A percentile compares a stretch with the other conserved stretches of the same genome.
Conservation (phyloP, 2,797 vertebrate genomes). For the Ataeniobius toweri region DNA sequence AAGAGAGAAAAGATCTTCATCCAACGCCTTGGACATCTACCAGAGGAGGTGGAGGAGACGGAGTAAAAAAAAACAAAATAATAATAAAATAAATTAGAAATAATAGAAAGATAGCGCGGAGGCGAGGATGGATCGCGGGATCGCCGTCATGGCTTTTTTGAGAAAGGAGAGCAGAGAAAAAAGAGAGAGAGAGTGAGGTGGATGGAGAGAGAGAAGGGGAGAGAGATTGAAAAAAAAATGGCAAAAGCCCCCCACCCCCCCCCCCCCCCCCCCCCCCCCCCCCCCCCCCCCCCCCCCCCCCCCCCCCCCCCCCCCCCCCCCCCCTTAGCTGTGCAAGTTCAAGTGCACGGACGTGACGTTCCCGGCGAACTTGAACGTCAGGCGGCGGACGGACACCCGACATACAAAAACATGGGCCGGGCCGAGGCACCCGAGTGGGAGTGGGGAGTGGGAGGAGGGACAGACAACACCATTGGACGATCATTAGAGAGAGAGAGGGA, state of each 20-base stretch:
- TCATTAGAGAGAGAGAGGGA: conserved; percentile 88
- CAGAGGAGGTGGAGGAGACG: conserved; percentile 55
- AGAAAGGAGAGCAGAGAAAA: conserved; percentile 78
- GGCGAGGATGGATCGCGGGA: conserved; percentile 96
- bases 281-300: conserved; percentile 86
- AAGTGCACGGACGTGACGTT: conserved; percentile 99
- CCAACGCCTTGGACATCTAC: conserved; percentile 98
- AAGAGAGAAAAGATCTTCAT: conserved; percentile 94
- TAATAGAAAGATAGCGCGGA: conserved; percentile 99
- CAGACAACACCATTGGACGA: conserved; percentile 96
- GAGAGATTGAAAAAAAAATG: conserved; percentile 95
- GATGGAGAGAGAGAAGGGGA: conserved; percentile 71
- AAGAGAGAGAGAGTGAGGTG: conserved; percentile 77
- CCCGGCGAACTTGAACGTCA: conserved; percentile 99
- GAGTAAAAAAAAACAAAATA: conserved; percentile 20
- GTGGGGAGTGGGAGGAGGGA: conserved; percentile 95
- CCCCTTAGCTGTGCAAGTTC: conserved; percentile 93
- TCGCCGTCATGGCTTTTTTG: conserved; percentile 97
- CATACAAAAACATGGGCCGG: conserved; percentile 99
- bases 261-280: conserved; percentile 84
- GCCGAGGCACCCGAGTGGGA: conserved; percentile 87
- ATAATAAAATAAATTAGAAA: conserved; percentile 90
- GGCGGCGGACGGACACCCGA: conserved; percentile 98
- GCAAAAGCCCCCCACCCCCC: conserved; percentile 93
- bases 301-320: conserved; percentile 88